phyloP scores from a whole-genome alignment of 2,888 invertebrate genomes.

The Aphodius granarius region DNA sequence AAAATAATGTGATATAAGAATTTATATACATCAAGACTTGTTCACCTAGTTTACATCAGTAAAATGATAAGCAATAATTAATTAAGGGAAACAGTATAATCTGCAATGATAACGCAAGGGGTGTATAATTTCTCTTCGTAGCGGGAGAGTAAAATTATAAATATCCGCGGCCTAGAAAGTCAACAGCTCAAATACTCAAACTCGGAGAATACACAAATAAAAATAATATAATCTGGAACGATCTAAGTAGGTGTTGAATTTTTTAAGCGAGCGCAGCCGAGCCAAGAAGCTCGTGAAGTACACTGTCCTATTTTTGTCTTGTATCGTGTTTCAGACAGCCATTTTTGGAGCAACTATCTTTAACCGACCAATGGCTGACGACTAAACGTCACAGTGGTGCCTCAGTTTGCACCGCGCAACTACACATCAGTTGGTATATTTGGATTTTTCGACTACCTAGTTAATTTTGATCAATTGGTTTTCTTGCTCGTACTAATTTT shows the following conservation, averaged over 20 bases:
- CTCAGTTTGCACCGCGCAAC: conserved; percentile 16
- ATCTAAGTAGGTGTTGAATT: conserved; percentile 29
- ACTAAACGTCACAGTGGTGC: conserved; percentile 30
- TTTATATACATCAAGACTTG: too few species aligned
- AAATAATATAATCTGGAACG: conserved; percentile 30
- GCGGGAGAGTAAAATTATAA: neutral
- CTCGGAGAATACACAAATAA: conserved; percentile 16
- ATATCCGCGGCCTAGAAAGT: neutral
- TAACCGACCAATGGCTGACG: conserved; percentile 48
- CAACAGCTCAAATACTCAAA: neutral
- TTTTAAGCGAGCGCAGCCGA: conserved; percentile 33
- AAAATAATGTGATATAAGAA: too few species aligned
- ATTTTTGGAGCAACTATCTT: conserved; percentile 67
- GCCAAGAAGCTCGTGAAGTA: conserved; percentile 39
- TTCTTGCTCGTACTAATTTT: neutral
- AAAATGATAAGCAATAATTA: too few species aligned
- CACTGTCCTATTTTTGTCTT: conserved; percentile 59
- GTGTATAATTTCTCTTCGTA: neutral
- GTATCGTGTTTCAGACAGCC: conserved; percentile 67
- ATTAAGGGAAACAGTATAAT: too few species aligned
- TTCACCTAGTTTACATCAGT: too few species aligned
- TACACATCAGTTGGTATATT: neutral
- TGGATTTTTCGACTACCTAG: neutral
- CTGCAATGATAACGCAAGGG: neutral
- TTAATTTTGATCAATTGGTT: neutral